Percentiles rank a stretch among this genome's conserved stretches.
phyloP scores from a whole-genome alignment of 2,113 vertebrate species.

The Sisor rabdophorus region DNA sequence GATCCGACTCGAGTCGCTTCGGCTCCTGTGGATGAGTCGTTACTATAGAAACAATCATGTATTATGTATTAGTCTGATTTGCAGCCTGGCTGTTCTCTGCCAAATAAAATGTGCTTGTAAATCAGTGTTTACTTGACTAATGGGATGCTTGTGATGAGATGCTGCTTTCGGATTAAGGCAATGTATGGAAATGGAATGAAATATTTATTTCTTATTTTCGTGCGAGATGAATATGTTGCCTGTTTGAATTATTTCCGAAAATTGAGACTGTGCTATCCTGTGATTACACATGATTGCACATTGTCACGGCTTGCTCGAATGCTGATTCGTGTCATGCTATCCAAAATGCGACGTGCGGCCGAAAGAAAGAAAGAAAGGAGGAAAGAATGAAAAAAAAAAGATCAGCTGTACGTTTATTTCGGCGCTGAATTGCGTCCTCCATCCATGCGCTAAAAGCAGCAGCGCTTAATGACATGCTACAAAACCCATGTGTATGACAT shows the following conservation, averaged over 20 bases:
- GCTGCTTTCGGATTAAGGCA: neutral
- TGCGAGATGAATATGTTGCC: neutral
- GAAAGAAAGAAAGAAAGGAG: no score
- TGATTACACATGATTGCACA: constrained; percentile 9
- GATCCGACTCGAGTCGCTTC: no score
- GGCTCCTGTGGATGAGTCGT: neutral
- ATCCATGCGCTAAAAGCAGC: neutral
- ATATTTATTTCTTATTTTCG: neutral
- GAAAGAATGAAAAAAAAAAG: no score
- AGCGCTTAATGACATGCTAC: constrained; percentile 7
- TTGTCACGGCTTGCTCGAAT: neutral
- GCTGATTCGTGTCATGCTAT: neutral
- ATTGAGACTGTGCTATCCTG: neutral
- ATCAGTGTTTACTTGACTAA: neutral
- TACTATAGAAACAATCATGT: constrained; percentile 6
- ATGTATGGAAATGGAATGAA: neutral
- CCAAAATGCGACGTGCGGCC: neutral
- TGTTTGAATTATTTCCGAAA: neutral
- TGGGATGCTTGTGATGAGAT: neutral
- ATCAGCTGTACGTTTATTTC: neutral
- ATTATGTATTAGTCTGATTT: neutral
- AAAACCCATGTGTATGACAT: neutral
- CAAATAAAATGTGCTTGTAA: neutral
- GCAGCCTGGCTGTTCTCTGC: neutral
- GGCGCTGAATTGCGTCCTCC: neutral